Conservation (phyloP, 2,797 vertebrate species). For the Falco columbarius region DNA sequence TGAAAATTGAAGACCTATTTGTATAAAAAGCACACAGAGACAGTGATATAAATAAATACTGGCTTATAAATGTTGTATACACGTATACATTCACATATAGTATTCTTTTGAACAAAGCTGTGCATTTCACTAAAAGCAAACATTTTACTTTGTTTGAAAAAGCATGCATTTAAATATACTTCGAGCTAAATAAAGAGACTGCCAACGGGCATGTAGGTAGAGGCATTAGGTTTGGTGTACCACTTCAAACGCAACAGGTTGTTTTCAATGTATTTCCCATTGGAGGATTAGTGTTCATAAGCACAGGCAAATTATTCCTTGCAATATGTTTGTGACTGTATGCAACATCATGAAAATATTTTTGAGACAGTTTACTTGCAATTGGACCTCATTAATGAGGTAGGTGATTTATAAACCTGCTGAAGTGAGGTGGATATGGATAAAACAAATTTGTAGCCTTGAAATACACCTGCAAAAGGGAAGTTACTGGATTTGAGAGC, state of each 20-base stretch:
- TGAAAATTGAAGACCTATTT: not conserved
- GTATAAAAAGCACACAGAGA: not conserved
- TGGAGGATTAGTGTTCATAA: not conserved
- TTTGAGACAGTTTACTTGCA: conserved; percentile 10
- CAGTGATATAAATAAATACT: not conserved
- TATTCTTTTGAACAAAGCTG: not conserved
- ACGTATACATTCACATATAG: not conserved
- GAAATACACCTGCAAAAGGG: not conserved
- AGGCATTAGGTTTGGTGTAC: not conserved
- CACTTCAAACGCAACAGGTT: not conserved
- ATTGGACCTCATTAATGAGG: conserved; percentile 5
- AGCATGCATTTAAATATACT: not conserved
- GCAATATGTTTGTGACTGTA: not conserved
- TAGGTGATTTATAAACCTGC: not conserved
- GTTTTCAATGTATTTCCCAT: conserved; percentile 7
- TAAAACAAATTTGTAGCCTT: not conserved
- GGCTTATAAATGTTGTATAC: rapidly evolving
- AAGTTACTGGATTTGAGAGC: not conserved
- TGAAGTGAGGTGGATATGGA: not conserved
- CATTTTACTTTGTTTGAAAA: not conserved
- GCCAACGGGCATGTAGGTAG: not conserved
- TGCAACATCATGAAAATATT: not conserved
- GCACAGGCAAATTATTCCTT: not conserved
- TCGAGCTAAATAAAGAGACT: not conserved
- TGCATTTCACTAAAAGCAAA: not conserved